Evolutionary conservation across 1,140 invertebrate genomes (phyloP).

Genomic region (Gonioctena quinquepunctata): DNA sequence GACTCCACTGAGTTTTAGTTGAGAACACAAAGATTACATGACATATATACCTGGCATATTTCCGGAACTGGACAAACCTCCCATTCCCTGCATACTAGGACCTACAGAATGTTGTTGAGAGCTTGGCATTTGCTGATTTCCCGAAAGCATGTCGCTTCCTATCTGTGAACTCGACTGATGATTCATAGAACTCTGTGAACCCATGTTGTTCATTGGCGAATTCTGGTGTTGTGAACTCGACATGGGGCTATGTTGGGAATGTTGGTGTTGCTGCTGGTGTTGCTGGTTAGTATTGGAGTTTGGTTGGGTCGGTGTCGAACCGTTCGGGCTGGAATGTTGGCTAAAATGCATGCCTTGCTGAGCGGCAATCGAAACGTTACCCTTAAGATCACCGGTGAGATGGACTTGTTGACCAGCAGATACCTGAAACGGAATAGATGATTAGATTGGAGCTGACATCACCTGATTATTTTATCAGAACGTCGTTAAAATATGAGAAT

Average conservation of each 20-base stretch:
- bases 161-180: not conserved
- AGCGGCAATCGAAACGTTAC: conserved; percentile 73
- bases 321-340: conserved; percentile 55
- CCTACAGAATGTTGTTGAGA: conserved; percentile 23
- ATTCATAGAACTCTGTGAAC: conserved; percentile 3
- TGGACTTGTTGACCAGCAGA: conserved; percentile 81
- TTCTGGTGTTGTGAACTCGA: conserved; percentile 20
- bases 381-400: conserved; percentile 69
- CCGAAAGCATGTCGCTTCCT: not conserved
- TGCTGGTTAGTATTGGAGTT: conserved; percentile 48
- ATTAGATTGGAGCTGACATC: no score
- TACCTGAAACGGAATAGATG: conserved; percentile 69
- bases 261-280: conserved; percentile 7
- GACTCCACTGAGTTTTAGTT: no score
- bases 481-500: no score
- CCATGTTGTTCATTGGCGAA: conserved; percentile 25
- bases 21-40: no score
- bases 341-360: conserved; percentile 80
- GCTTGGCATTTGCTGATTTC: conserved; percentile 48
- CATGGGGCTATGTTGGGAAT: conserved; percentile 26
- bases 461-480: no score
- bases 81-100: conserved; percentile 22
- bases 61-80: conserved; percentile 5
- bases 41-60: conserved; percentile 3
- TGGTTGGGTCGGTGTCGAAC: conserved; percentile 49